Conservation (phyloP, 2,113 vertebrate species). For the Asarcornis scutulata region DNA sequence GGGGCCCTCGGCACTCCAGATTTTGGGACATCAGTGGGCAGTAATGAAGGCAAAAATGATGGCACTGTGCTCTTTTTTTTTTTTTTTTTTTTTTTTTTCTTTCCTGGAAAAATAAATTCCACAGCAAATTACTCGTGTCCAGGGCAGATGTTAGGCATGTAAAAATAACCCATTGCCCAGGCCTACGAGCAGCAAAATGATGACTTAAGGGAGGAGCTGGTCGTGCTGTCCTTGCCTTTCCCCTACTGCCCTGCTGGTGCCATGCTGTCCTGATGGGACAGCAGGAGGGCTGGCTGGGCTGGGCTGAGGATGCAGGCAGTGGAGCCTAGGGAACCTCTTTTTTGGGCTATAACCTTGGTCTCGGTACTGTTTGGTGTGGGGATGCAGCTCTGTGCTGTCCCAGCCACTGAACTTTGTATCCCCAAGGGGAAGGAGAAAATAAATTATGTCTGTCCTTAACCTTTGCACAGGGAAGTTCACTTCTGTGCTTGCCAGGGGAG, state of each 20-base stretch:
- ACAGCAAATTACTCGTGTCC: background rate
- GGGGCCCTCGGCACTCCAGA: background rate
- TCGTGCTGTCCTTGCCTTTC: background rate
- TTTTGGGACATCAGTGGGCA: background rate
- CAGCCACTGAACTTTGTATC: background rate
- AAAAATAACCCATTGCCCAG: background rate
- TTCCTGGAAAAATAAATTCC: background rate
- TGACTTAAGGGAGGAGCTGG: background rate
- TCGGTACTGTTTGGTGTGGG: accelerated
- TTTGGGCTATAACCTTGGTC: background rate
- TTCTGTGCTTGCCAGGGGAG: background rate
- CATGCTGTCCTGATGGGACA: background rate
- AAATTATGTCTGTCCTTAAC: background rate
- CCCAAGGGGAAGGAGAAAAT: background rate
- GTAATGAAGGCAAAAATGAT: background rate
- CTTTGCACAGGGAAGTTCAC: background rate
- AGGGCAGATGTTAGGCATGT: background rate
- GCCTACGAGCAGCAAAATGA: background rate
- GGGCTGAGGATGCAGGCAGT: background rate
- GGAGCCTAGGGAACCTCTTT: background rate
- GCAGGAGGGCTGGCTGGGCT: background rate
- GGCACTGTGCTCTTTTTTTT: background rate
- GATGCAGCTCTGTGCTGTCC: background rate
- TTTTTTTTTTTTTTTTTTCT: background rate
- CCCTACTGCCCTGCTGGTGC: background rate